Conservation (phyloP, 2,113 vertebrate genomes). For the Cebidichthys violaceus region DNA sequence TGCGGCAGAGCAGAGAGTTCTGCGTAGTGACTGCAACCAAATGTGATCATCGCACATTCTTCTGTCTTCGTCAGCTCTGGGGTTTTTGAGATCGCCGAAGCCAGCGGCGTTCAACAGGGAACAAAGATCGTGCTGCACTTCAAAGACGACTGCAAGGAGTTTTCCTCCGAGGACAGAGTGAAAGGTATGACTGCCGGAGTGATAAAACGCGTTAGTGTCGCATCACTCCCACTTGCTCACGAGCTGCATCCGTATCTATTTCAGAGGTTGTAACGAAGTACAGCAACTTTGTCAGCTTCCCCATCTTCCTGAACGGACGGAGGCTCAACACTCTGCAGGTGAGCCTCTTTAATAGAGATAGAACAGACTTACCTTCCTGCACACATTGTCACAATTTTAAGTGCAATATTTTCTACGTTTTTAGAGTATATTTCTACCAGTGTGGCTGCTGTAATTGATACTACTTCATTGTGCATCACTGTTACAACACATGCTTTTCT, state of each 20-base stretch:
- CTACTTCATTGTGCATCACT: background rate
- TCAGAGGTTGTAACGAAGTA: slow-evolving; percentile 96
- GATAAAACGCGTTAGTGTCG: background rate
- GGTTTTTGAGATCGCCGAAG: slow-evolving; percentile 92
- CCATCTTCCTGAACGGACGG: slow-evolving; percentile 93
- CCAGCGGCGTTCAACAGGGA: slow-evolving; percentile 90
- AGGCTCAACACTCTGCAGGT: slow-evolving; percentile 95
- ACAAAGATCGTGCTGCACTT: slow-evolving; percentile 96
- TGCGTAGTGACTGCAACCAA: background rate
- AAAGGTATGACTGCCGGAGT: slow-evolving; percentile 83
- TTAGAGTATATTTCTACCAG: too few relatives aligned
- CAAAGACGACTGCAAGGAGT: slow-evolving; percentile 94
- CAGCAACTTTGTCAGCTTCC: slow-evolving; percentile 98
- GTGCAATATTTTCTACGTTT: background rate
- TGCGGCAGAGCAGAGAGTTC: background rate
- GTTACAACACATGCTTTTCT: too few relatives aligned
- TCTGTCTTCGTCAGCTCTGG: slow-evolving; percentile 87
- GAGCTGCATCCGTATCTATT: slow-evolving; percentile 24
- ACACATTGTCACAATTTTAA: background rate
- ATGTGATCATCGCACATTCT: background rate
- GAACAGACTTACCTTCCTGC: background rate
- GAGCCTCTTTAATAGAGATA: slow-evolving; percentile 38
- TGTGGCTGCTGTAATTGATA: background rate
- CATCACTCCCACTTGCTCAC: background rate
- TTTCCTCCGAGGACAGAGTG: slow-evolving; percentile 91